Evolutionary conservation across 2,888 invertebrate species (phyloP), one percentile per base, ranked within the genome.

Genomic region (Proisotoma minuta): DNA sequence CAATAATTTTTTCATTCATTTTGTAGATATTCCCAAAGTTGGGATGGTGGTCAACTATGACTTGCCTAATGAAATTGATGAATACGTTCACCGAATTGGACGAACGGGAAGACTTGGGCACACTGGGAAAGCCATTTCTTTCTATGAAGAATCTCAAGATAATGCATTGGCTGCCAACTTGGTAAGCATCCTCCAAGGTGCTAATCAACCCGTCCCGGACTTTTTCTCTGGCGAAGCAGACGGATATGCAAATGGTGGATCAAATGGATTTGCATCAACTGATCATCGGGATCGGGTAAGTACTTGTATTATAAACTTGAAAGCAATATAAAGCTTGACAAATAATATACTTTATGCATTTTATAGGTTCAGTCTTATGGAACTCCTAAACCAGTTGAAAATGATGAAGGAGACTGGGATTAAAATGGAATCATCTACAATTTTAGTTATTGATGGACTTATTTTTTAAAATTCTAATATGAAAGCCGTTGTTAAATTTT

Each of bases 11-110:
- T 57, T 22, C 26, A 15, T 51, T 39, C 39, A 58, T 62, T 51
- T 75, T 75, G 24, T 77, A 86, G 92, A 96, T 76, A 94, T 96
- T 28, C 86, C 87, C 70, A 87, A 88, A 59, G 88, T 94, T 0
- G 84, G 86, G 2, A 75, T 77, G 59, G 81, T 82, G 0, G 76
- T 82, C 40, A 81, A 82, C 67, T 81, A 78, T 66, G 81, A 82
- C 69, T 63, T 81, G 34, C 81, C 82, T 0, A 74, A 75, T 58
- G 75, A 75, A 22, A 76, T 79, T 59, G 79, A 80, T 43, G 79
- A 80, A 58, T 81, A 81, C 71, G 79, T 81, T 5, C 81, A 82
- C 69, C 76, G 81, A 1, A 80, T 81, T 70, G 82, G 81, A 2
- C 76, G 82, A 23, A 81, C 81, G 0, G 81, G 81, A 2, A 76